Conservation (phyloP, 2,113 vertebrate genomes). For the Oryzias melastigma region DNA sequence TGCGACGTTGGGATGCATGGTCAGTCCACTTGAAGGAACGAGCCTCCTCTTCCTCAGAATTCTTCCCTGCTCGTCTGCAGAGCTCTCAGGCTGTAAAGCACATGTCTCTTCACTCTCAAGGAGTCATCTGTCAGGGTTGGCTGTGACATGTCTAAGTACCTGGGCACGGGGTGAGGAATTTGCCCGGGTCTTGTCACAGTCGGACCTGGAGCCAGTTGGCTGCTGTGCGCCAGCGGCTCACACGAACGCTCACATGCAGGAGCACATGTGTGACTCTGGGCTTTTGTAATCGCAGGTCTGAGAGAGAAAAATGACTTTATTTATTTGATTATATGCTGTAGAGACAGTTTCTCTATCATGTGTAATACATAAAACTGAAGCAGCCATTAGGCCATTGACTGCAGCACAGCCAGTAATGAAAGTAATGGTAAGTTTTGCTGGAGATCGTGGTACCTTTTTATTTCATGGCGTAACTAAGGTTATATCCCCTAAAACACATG, state of each 20-base stretch:
- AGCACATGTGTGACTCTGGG: slow-evolving; percentile 13
- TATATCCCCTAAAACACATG: slow-evolving; percentile 65
- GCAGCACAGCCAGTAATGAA: slow-evolving; percentile 34
- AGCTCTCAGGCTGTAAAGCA: slow-evolving; percentile 58
- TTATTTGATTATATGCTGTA: slow-evolving; percentile 37
- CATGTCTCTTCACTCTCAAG: slow-evolving; percentile 59
- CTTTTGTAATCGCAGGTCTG: slow-evolving; percentile 7
- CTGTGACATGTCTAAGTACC: slow-evolving; percentile 70
- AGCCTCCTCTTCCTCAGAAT: slow-evolving; percentile 1
- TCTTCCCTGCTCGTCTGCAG: slow-evolving; percentile 11
- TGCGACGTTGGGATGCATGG: background rate
- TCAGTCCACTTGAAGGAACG: background rate
- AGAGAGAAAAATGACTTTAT: slow-evolving; percentile 17
- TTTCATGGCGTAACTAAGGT: slow-evolving; percentile 58
- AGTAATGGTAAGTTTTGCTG: slow-evolving; percentile 50
- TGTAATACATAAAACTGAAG: slow-evolving; percentile 28
- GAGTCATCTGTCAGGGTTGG: slow-evolving; percentile 70
- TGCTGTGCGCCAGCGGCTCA: slow-evolving; percentile 40
- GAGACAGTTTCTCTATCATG: slow-evolving; percentile 28
- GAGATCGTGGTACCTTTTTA: slow-evolving; percentile 56
- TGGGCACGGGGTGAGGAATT: slow-evolving; percentile 81
- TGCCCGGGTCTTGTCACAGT: slow-evolving; percentile 71
- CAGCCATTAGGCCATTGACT: slow-evolving; percentile 41
- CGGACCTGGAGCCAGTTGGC: slow-evolving; percentile 77
- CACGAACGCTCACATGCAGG: slow-evolving; percentile 17